Evolutionary conservation across 2,797 vertebrate genomes (phyloP).

Genomic region (Coracias cyanogaster): DNA sequence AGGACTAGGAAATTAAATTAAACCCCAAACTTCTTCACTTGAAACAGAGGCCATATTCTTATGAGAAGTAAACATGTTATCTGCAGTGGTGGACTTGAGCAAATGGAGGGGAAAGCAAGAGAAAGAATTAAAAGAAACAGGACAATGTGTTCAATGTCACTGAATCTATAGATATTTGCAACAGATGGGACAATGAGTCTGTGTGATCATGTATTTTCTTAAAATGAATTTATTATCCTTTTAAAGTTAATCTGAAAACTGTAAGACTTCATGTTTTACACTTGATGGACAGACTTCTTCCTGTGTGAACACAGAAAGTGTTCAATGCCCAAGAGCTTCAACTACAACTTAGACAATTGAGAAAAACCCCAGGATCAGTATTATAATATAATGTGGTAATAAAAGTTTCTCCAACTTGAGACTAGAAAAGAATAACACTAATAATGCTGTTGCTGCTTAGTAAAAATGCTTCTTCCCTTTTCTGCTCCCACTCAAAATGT

Average conservation of each 20-base stretch:
- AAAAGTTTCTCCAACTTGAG: background rate
- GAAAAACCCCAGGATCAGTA: background rate
- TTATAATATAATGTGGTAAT: background rate
- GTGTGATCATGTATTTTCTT: background rate
- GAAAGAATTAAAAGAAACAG: background rate
- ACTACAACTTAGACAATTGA: background rate
- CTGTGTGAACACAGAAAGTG: background rate
- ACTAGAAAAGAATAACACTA: background rate
- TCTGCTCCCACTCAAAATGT: background rate
- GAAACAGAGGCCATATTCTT: background rate
- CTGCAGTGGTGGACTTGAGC: background rate
- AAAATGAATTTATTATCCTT: background rate
- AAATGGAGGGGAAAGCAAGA: background rate
- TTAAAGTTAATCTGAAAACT: background rate
- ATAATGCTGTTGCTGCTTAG: background rate
- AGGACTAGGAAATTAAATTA: background rate
- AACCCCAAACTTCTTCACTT: background rate
- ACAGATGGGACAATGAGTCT: background rate
- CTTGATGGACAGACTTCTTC: background rate
- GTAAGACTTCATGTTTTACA: background rate
- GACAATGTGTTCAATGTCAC: background rate
- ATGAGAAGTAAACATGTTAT: background rate
- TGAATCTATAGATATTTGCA: background rate
- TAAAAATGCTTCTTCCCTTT: background rate
- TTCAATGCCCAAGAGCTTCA: background rate